phyloP scores from a whole-genome alignment of 2,888 invertebrate species.

The Minunthozetes semirufus region DNA sequence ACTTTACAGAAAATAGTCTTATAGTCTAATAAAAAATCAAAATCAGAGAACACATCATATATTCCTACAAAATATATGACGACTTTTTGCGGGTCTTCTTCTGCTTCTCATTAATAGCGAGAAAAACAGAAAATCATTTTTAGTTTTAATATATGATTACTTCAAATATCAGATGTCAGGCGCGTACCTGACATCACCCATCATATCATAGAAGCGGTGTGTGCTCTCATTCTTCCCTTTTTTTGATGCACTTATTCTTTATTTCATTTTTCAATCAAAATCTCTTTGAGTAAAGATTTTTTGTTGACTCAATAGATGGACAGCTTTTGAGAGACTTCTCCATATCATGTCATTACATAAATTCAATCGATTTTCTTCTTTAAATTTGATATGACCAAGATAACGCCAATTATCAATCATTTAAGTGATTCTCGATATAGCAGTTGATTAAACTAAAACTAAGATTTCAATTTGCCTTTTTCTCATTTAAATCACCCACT shows the following conservation, averaged over 20 bases:
- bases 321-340: too few species aligned
- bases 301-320: too few species aligned
- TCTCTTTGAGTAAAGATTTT: too few species aligned
- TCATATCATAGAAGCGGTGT: neutral
- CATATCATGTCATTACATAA: neutral
- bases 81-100: neutral
- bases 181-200: neutral
- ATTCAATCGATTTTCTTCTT: neutral
- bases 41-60: neutral
- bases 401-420: too few species aligned
- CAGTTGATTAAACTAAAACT: too few species aligned
- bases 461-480: too few species aligned
- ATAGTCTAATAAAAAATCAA: neutral
- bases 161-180: constrained; percentile 22
- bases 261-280: too few species aligned
- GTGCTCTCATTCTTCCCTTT: neutral
- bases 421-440: too few species aligned
- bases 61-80: constrained; percentile 15
- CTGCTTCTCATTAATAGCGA: constrained; percentile 3
- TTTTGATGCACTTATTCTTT: too few species aligned
- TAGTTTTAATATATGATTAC: constrained; percentile 1
- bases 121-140: neutral
- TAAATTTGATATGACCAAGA: neutral
- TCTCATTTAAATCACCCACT: too few species aligned
- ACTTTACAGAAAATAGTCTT: neutral